phyloP scores from a whole-genome alignment of 2,113 vertebrate genomes.

The Hiodon tergisus region DNA sequence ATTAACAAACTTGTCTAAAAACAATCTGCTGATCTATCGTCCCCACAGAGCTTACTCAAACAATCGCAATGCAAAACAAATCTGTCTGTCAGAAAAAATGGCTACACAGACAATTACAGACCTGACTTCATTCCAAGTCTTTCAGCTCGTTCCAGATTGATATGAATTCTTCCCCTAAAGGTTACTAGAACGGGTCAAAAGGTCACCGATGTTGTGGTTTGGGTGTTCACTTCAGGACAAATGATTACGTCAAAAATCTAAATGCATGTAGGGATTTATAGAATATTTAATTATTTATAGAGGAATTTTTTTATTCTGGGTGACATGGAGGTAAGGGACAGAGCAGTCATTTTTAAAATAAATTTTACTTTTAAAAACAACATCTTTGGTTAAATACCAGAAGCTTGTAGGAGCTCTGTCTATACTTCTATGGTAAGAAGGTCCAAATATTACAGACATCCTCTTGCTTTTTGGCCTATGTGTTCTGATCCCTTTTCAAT shows the following conservation, averaged over 20 bases:
- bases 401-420: too few relatives aligned
- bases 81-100: constrained; percentile 59
- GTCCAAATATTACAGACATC: too few relatives aligned
- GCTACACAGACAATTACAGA: constrained; percentile 53
- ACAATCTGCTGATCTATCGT: constrained; percentile 64
- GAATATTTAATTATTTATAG: neutral
- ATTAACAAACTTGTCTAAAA: constrained; percentile 76
- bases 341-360: too few relatives aligned
- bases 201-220: constrained; percentile 58
- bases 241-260: constrained; percentile 61
- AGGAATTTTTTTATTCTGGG: neutral
- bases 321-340: neutral
- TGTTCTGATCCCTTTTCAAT: too few relatives aligned
- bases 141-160: constrained; percentile 50
- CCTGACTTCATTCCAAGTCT: constrained; percentile 57
- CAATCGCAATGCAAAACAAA: constrained; percentile 63
- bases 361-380: too few relatives aligned
- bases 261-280: neutral
- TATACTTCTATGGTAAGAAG: too few relatives aligned
- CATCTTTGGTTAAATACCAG: too few relatives aligned
- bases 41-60: constrained; percentile 73
- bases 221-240: constrained; percentile 64
- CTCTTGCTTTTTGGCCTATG: too few relatives aligned
- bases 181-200: constrained; percentile 62
- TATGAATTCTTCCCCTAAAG: constrained; percentile 59